Evolutionary conservation across 2,113 vertebrate genomes (phyloP), one percentile per base, ranked within the genome.

Genomic region (Motacilla tschutschensis): DNA sequence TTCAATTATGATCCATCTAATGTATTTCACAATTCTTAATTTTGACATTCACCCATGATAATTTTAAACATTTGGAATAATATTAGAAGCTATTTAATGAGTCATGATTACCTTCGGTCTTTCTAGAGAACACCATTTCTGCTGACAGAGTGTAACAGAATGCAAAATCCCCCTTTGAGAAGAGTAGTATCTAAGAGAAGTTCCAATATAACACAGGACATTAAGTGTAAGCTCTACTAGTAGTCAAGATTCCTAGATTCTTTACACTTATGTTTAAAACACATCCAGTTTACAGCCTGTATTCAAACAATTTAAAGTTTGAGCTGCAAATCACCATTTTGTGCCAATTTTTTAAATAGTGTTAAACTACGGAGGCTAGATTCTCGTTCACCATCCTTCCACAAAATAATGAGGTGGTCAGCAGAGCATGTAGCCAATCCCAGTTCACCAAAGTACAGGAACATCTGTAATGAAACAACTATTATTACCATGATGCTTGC

Each of bases 391-490:
- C 98, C 98, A 69, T 99, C 97, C 96, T 98, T 99, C 99, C 99
- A 99, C 93, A 99, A 93, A 80, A 99, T 98, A 84, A 99, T 95
- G 83, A 99, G 98, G 85, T 99, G 98, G 95, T 99, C 99, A 5
- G 98, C 96, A 60, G 99, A 99, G 84, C 99, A 99, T 0, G 99
- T 99, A 88, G 98, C 98, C 94, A 99, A 76, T 41, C 98, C 98
- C 46, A 97, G 97, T 71, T 98, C 98, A 91, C 95, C 93, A 63
- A 99, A 99, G 92, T 97, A 98, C 41, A 99, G 78, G 78, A 99
- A 99, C 99, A 99, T 99, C 99, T 99, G 97, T 36, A 94, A 93
- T 51, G 43, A 95, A 95, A 93, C 36, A 33, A 51, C 70, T 83
- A 71, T 47, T 55, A 54, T 83, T 76, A 91, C 46, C 36, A 69